Evolutionary conservation across 2,888 invertebrate species (phyloP).

Genomic region (Neoaliturus tenellus): DNA sequence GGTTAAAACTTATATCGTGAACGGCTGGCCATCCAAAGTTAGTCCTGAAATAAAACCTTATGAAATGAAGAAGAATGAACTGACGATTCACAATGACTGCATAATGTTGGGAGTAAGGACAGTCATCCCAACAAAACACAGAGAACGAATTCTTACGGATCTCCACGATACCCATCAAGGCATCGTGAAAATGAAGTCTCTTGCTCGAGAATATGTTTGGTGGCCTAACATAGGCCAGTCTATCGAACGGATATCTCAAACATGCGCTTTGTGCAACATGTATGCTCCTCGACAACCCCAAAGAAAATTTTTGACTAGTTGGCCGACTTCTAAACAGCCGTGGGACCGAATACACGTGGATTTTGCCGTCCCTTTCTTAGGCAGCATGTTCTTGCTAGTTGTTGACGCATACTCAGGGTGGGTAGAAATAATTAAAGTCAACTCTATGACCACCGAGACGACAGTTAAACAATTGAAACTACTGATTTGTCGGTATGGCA

Average conservation of each 20-base stretch:
- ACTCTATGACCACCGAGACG: not conserved
- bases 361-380: not conserved
- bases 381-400: not conserved
- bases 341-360: conserved; percentile 5
- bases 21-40: not conserved
- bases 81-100: not conserved
- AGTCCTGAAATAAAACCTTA: not conserved
- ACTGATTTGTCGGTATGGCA: too few species aligned
- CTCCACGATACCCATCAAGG: conserved; percentile 19
- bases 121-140: conserved; percentile 1
- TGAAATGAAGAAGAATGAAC: not conserved
- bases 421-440: conserved; percentile 1
- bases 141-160: not conserved
- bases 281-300: not conserved
- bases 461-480: too few species aligned
- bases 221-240: not conserved
- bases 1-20: not conserved
- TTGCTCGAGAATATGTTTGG: conserved; percentile 15
- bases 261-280: not conserved
- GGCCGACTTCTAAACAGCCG: not conserved
- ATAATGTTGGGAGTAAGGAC: conserved; percentile 39
- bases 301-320: not conserved
- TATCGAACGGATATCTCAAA: not conserved
- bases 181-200: not conserved
- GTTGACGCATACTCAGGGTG: not conserved